phyloP scores from a whole-genome alignment of 2,888 invertebrate species.

The Stratiomys singularior region DNA sequence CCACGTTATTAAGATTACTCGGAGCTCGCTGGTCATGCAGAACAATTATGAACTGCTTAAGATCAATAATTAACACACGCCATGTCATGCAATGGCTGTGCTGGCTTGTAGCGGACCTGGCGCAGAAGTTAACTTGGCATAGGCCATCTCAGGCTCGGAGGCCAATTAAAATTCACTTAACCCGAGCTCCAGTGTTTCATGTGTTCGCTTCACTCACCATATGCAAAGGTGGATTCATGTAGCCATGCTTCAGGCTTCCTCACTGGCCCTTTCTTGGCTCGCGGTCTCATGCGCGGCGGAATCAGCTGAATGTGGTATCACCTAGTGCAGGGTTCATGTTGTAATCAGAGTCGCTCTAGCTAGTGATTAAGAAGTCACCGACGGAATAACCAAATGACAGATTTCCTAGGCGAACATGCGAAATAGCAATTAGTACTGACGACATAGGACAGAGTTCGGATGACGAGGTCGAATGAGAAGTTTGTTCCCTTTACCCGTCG shows the following conservation, averaged over 20 bases:
- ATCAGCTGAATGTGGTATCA: conserved; percentile 13
- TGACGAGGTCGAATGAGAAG: neutral
- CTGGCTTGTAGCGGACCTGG: conserved; percentile 12
- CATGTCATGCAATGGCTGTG: neutral
- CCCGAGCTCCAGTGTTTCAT: neutral
- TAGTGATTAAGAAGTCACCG: conserved; percentile 44
- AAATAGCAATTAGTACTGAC: conserved; percentile 32
- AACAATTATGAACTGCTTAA: conserved; percentile 39
- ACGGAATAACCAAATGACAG: conserved; percentile 40
- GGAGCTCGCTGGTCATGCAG: conserved; percentile 10
- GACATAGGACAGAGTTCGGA: neutral
- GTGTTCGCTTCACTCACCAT: conserved; percentile 3
- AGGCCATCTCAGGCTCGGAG: neutral
- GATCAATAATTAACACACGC: conserved; percentile 45
- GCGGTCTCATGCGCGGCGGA: neutral
- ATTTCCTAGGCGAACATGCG: conserved; percentile 39
- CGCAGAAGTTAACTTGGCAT: conserved; percentile 1
- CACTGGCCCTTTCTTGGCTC: neutral
- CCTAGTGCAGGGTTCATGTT: conserved; percentile 30
- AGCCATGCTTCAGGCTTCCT: neutral
- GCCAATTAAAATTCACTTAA: conserved; percentile 44
- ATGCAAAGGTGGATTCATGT: conserved; percentile 21
- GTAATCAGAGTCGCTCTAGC: conserved; percentile 31
- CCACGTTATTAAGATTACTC: conserved; percentile 30
- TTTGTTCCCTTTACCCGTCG: neutral